phyloP scores from a whole-genome alignment of 1,140 invertebrate species.

The Parapsyche elsis region DNA sequence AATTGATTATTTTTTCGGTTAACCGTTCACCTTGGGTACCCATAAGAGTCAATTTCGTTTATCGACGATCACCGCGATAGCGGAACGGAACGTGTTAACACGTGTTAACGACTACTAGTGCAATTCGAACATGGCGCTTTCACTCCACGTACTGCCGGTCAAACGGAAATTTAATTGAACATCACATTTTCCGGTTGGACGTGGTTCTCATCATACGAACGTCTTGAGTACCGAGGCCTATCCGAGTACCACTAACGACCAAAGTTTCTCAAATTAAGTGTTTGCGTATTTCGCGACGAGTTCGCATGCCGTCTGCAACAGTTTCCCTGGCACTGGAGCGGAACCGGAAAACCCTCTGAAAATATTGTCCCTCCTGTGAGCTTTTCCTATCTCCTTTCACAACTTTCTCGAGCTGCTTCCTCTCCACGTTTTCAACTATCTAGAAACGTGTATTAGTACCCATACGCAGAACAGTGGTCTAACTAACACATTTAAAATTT shows the following conservation, averaged over 20 bases:
- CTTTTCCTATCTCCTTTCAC: too few relatives aligned
- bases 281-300: background rate
- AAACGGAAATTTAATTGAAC: constrained; percentile 20
- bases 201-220: background rate
- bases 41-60: too few relatives aligned
- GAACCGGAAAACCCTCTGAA: constrained; percentile 9
- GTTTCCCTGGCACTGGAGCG: constrained; percentile 2
- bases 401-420: too few relatives aligned
- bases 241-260: constrained; percentile 8
- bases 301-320: background rate
- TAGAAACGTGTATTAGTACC: background rate
- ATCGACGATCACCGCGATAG: too few relatives aligned
- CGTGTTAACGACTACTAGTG: too few relatives aligned
- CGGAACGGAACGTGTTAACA: too few relatives aligned
- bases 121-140: too few relatives aligned
- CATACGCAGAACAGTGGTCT: too few relatives aligned
- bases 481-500: too few relatives aligned
- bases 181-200: too few relatives aligned
- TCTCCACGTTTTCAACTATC: background rate
- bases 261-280: constrained; percentile 18
- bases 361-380: constrained; percentile 12
- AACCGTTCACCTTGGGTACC: too few relatives aligned
- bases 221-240: constrained; percentile 2
- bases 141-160: background rate
- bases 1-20: too few relatives aligned